These are phyloP conservation scores for Agrilus biguttatus DNA, from an alignment of 2,888 invertebrate genomes.

Conservation along the genomic window DNA sequence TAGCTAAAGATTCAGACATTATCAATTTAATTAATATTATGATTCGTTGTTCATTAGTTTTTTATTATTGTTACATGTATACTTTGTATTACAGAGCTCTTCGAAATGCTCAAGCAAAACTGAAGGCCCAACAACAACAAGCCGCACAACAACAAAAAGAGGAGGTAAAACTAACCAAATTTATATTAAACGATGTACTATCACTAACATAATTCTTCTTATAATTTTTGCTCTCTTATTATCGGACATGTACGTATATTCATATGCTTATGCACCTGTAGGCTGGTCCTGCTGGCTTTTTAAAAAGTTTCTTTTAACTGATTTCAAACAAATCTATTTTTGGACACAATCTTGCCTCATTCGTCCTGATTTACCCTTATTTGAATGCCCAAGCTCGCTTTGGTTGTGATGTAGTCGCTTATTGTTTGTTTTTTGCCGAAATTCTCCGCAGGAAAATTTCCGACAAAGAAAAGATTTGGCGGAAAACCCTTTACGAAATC, in stretches of 20 bases:
- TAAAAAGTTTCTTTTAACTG: slow-evolving; percentile 86
- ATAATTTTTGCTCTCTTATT: background rate
- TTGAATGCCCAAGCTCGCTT: slow-evolving; percentile 6
- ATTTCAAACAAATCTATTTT: slow-evolving; percentile 8
- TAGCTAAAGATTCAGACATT: too few relatives aligned
- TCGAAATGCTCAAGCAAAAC: slow-evolving; percentile 79
- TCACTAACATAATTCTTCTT: background rate
- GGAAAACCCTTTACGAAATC: too few relatives aligned
- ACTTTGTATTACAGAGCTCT: slow-evolving; percentile 53
- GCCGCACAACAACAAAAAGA: slow-evolving; percentile 53
- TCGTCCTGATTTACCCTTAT: slow-evolving; percentile 19
- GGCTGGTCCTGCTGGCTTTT: slow-evolving; percentile 88
- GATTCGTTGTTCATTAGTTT: too few relatives aligned
- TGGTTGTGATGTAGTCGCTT: slow-evolving; percentile 4
- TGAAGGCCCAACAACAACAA: slow-evolving; percentile 73
- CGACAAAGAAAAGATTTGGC: too few relatives aligned
- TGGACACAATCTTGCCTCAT: slow-evolving; percentile 26
- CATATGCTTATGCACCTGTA: slow-evolving; percentile 22
- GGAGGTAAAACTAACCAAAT: slow-evolving; percentile 39
- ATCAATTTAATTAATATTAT: too few relatives aligned
- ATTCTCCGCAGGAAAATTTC: slow-evolving; percentile 4
- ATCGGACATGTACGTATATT: slow-evolving; percentile 17
- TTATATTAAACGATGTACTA: background rate
- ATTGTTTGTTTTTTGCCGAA: slow-evolving; percentile 8
- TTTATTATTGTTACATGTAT: background rate